These are phyloP conservation scores for Lycophotia porphyrea DNA, from an alignment of 2,888 invertebrate species.

Conservation along the genomic window DNA sequence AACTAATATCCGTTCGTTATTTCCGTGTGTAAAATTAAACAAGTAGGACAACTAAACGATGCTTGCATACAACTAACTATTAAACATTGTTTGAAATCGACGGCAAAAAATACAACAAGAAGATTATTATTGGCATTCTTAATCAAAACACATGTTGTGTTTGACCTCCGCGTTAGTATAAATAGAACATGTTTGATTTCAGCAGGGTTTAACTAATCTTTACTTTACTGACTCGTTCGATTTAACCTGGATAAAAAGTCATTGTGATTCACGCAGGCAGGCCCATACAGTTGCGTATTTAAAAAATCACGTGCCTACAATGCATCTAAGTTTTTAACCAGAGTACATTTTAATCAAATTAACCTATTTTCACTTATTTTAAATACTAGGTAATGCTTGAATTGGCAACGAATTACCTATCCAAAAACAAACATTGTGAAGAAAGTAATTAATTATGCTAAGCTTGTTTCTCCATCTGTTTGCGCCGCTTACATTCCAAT, in stretches of 20 bases:
- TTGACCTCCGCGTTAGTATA: constrained; percentile 19
- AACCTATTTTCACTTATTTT: background rate
- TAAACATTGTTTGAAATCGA: constrained; percentile 3
- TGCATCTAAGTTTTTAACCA: background rate
- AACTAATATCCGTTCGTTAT: background rate
- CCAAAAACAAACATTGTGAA: background rate
- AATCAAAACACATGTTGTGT: constrained; percentile 17
- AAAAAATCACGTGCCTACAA: background rate
- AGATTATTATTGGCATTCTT: constrained; percentile 23
- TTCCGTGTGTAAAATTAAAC: background rate
- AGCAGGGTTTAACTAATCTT: background rate
- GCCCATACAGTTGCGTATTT: background rate
- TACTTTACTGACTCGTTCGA: background rate
- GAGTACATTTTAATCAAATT: background rate
- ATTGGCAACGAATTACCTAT: background rate
- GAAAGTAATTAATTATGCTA: constrained; percentile 13
- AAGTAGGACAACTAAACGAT: background rate
- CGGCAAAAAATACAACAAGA: constrained; percentile 8
- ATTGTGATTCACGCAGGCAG: no score
- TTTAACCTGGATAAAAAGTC: background rate
- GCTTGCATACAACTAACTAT: background rate
- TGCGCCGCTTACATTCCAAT: constrained; percentile 32
- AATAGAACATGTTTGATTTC: background rate
- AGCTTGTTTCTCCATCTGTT: constrained; percentile 11
- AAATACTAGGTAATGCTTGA: constrained; percentile 2